phyloP scores from a whole-genome alignment of 2,888 invertebrate species.

The Noctua comes region DNA sequence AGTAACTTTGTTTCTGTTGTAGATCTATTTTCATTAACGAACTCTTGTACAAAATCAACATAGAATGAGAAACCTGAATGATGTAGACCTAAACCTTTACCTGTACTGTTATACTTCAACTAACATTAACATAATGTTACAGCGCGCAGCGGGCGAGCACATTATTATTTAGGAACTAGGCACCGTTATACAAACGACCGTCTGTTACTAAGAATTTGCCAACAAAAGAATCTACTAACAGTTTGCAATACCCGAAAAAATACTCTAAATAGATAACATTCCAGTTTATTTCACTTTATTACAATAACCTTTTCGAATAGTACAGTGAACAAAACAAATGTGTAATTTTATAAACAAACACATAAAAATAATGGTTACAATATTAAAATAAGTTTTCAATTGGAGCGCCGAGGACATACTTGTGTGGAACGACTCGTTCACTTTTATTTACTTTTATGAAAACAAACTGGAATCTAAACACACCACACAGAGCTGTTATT shows the following conservation, averaged over 20 bases:
- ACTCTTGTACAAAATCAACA: background rate
- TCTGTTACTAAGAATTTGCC: background rate
- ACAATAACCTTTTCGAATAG: background rate
- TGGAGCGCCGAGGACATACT: constrained; percentile 11
- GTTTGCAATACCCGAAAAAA: background rate
- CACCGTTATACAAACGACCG: background rate
- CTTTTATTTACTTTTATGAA: constrained; percentile 51
- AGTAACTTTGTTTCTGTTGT: background rate
- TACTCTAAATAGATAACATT: background rate
- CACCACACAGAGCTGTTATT: constrained; percentile 22
- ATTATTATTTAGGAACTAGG: background rate
- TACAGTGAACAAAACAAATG: background rate
- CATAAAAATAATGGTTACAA: constrained; percentile 1
- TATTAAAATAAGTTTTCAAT: constrained; percentile 44
- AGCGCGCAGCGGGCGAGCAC: background rate
- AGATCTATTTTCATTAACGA: background rate
- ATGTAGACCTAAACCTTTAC: background rate
- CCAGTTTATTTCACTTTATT: background rate
- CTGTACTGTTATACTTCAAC: constrained; percentile 1
- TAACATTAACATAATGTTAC: background rate
- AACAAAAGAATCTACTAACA: constrained; percentile 2
- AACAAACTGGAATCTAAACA: constrained; percentile 45
- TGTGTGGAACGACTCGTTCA: constrained; percentile 21
- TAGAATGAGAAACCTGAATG: background rate
- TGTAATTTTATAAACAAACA: constrained; percentile 2